These are phyloP conservation scores for Exocentrus adspersus DNA, from an alignment of 2,888 invertebrate species.

Conservation along the genomic window DNA sequence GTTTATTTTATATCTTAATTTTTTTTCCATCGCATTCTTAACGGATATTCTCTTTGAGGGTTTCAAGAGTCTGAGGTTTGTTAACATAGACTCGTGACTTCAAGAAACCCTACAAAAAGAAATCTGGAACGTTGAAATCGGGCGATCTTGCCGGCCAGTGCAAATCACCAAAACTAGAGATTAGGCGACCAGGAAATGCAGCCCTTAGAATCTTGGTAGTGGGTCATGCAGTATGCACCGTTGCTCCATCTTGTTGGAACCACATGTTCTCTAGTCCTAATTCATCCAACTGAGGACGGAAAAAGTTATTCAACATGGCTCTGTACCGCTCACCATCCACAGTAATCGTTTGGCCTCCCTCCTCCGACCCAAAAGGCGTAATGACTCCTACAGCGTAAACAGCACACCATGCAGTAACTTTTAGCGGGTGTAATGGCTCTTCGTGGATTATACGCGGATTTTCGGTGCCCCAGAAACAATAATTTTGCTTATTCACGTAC, in stretches of 20 bases:
- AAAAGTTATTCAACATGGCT: not conserved
- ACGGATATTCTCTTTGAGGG: slow-evolving; percentile 41
- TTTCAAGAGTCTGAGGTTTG: slow-evolving; percentile 37
- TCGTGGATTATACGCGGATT: not conserved
- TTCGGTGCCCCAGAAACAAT: not conserved
- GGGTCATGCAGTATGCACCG: not conserved
- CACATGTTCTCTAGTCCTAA: not conserved
- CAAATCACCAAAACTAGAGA: not conserved
- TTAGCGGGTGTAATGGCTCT: not conserved
- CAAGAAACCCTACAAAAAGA: not conserved
- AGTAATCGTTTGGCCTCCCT: not conserved
- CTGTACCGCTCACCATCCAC: not conserved
- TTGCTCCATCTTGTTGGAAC: slow-evolving; percentile 3
- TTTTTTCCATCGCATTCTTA: slow-evolving; percentile 29
- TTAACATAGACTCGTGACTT: slow-evolving; percentile 34
- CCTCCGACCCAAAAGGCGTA: not conserved
- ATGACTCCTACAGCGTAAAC: not conserved
- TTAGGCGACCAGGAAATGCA: not conserved
- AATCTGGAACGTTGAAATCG: not conserved
- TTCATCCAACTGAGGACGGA: not conserved
- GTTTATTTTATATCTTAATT: not conserved
- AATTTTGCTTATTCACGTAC: not conserved
- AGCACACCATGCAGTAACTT: not conserved
- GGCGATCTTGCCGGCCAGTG: not conserved
- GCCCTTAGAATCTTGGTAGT: not conserved